Percentiles rank a stretch among this genome's conserved stretches.
Conservation (phyloP, 2,113 vertebrate species). For the Campylomormyrus numenius region DNA sequence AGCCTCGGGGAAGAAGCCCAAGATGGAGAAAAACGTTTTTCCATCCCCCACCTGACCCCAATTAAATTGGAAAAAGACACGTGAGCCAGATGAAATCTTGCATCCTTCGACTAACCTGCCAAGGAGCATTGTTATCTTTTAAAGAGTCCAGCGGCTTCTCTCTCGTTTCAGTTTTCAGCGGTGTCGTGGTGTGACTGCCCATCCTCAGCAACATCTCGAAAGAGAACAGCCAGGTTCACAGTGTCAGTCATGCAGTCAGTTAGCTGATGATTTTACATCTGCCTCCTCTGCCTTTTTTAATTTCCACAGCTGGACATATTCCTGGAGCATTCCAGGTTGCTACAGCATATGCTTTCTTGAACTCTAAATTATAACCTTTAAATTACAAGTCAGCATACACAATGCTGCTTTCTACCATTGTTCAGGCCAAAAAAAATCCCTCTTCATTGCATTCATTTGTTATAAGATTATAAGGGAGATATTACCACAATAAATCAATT, state of each 20-base stretch:
- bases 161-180: constrained; percentile 32
- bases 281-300: background rate
- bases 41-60: background rate
- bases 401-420: background rate
- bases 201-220: constrained; percentile 33
- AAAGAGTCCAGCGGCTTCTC: constrained; percentile 31
- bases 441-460: background rate
- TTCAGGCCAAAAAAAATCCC: background rate
- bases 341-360: background rate
- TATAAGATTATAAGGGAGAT: background rate
- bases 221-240: background rate
- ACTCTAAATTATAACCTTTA: background rate
- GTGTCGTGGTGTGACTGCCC: constrained; percentile 33
- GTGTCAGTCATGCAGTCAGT: background rate
- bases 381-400: background rate
- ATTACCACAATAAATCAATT: background rate
- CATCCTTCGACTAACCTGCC: constrained; percentile 46
- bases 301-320: background rate
- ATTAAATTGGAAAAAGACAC: background rate
- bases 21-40: background rate
- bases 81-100: background rate
- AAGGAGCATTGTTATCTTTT: constrained; percentile 37
- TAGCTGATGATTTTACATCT: background rate
- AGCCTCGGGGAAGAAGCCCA: background rate
- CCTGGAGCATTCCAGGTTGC: background rate